Percentiles rank a stretch among this genome's conserved stretches.
These are phyloP conservation scores for Hypolimnas misippus DNA, from an alignment of 2,888 invertebrate species.

Conservation along the genomic window DNA sequence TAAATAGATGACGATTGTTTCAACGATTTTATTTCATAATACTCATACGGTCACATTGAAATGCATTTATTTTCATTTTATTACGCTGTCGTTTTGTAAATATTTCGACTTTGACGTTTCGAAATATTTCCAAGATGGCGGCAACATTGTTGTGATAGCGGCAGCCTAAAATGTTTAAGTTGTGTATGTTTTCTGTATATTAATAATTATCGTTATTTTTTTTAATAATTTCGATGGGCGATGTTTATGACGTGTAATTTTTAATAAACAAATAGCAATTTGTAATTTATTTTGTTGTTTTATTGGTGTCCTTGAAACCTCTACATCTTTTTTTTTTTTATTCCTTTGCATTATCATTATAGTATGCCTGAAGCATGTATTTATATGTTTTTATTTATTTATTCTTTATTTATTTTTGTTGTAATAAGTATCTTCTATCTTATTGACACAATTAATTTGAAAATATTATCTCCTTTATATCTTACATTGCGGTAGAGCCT, in stretches of 20 bases:
- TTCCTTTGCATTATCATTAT: no score
- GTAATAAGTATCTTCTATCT: no score
- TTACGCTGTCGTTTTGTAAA: slow-evolving; percentile 23
- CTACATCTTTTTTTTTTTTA: no score
- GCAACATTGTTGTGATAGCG: slow-evolving; percentile 44
- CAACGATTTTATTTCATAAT: slow-evolving; percentile 40
- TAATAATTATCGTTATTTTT: slow-evolving; percentile 52
- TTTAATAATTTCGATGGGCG: slow-evolving; percentile 44
- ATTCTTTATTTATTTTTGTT: no score
- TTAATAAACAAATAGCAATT: slow-evolving; percentile 64
- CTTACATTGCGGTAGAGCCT: no score
- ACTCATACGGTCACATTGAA: slow-evolving; percentile 43
- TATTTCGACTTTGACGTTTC: not conserved
- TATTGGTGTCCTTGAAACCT: slow-evolving; percentile 28
- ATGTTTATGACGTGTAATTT: slow-evolving; percentile 59
- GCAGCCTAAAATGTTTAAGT: slow-evolving; percentile 44
- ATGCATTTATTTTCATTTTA: slow-evolving; percentile 44
- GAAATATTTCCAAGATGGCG: slow-evolving; percentile 22
- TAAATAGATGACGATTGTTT: slow-evolving; percentile 40
- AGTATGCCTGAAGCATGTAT: no score
- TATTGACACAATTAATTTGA: no score
- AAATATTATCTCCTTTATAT: no score
- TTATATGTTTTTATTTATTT: no score
- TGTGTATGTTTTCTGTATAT: slow-evolving; percentile 41
- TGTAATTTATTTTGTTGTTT: slow-evolving; percentile 53